These are phyloP conservation scores for Nicator chloris DNA, from an alignment of 2,113 vertebrate genomes.

Conservation along the genomic window DNA sequence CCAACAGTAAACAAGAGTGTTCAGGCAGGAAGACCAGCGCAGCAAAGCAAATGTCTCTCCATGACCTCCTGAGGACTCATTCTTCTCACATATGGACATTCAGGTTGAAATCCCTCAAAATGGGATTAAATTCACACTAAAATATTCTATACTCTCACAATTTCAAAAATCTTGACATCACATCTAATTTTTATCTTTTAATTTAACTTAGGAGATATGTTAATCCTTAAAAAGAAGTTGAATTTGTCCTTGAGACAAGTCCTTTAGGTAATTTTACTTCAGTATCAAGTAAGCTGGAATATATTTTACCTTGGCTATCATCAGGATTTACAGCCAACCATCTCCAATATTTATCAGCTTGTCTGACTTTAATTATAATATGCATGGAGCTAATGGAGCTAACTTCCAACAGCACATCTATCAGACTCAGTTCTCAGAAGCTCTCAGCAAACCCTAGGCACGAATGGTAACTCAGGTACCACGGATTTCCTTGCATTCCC, in stretches of 20 bases:
- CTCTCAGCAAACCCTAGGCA: not conserved
- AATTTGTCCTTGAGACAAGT: constrained; percentile 19
- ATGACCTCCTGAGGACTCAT: not conserved
- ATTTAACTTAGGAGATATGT: not conserved
- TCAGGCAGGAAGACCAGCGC: not conserved
- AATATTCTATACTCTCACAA: not conserved
- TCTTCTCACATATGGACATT: not conserved
- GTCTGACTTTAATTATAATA: constrained; percentile 19
- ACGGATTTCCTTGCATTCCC: accelerated
- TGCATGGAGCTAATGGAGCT: not conserved
- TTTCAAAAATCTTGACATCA: not conserved
- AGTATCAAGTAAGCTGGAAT: not conserved
- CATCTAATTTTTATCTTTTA: constrained; percentile 21
- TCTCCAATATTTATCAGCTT: constrained; percentile 45
- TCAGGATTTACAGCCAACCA: constrained; percentile 2
- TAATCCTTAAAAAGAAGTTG: not conserved
- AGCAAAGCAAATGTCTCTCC: not conserved
- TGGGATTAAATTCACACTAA: not conserved
- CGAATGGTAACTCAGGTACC: not conserved
- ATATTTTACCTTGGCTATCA: not conserved
- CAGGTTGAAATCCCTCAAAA: not conserved
- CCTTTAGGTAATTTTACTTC: not conserved
- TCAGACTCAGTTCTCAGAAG: not conserved
- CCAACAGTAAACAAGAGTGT: not conserved
- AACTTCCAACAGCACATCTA: not conserved